Base-by-base conservation (phyloP, 2,113 vertebrate genomes). In the Neolamprologus toae region DNA sequence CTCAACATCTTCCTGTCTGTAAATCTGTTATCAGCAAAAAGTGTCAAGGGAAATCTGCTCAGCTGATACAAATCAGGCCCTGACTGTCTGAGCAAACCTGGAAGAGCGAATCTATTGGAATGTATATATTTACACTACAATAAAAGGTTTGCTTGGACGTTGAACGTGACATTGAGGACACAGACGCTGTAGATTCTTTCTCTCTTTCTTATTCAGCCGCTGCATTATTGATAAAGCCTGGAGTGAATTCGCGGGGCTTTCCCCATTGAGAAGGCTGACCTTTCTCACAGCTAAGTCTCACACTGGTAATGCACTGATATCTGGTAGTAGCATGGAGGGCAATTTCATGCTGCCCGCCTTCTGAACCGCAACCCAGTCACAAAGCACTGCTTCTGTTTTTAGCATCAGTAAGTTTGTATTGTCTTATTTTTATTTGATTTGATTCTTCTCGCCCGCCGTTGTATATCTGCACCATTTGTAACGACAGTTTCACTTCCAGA, bases 191-290 rank as follows among this genome's bases (percentile, higher is more conserved):
- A 13, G 11, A 37, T 28, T 55, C 16, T 81, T 28, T 55, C 16
- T 81, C 61, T 71, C 68, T 12, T 28, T 76, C 57, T 87, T 13
- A 57, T 88, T 88, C 83, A 83, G 5, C 61, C 12, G 31, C 54
- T 94, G 83, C 80, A 90, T 93, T 93, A 94, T 93, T 91, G 87
- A 93, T 92, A 81, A 88, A 86, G 45, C 73, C 37, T 61, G 73
- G 81, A 76, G 23, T 85, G 45, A 83, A 86, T 81, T 83, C 82
- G 53, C 66, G 51, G 85, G 89, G 81, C 61, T 91, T 92, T 47
- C 83, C 87, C 83, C 23, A 10, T 76, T 86, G 55, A 45, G 47
- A 42, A 51, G 42, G 17, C 55, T 31, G 26, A 55, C 71, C 71
- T 86, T 86, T 87, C 66, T 63, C 47, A 53, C 68, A 54, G 23